Conservation (phyloP, 2,888 invertebrate species). For the Megamerina dolium region DNA sequence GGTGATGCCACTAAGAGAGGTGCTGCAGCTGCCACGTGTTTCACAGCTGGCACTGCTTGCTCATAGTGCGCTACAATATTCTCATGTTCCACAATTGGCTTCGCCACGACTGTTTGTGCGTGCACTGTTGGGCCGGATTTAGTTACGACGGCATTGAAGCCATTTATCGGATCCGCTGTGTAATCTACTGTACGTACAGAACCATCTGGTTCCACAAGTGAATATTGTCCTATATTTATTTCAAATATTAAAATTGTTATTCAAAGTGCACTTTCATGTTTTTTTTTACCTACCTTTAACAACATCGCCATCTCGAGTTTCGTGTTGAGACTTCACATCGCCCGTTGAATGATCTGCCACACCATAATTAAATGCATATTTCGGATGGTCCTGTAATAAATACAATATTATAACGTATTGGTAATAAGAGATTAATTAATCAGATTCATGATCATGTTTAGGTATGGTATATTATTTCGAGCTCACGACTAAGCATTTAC, state of each 20-base stretch:
- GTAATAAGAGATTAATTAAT: too few relatives aligned
- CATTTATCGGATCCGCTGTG: conserved; percentile 47
- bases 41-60: conserved; percentile 28
- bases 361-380: conserved; percentile 60
- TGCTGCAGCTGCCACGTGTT: conserved; percentile 34
- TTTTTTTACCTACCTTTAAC: conserved; percentile 60
- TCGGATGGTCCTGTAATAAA: conserved; percentile 52
- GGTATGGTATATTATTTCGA: too few relatives aligned
- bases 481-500: too few relatives aligned
- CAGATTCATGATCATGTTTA: too few relatives aligned
- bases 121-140: conserved; percentile 48
- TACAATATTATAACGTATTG: too few relatives aligned
- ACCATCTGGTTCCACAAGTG: conserved; percentile 48
- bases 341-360: conserved; percentile 56
- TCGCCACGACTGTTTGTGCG: conserved; percentile 41
- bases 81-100: conserved; percentile 40
- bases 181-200: conserved; percentile 49
- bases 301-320: conserved; percentile 59
- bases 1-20: conserved; percentile 39
- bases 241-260: background rate
- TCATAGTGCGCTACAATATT: conserved; percentile 40
- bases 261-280: too few relatives aligned
- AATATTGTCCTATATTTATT: conserved; percentile 45
- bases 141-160: conserved; percentile 49
- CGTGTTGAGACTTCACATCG: conserved; percentile 61